Conservation (phyloP, 2,113 vertebrate species). For the Clarias macrocephalus region DNA sequence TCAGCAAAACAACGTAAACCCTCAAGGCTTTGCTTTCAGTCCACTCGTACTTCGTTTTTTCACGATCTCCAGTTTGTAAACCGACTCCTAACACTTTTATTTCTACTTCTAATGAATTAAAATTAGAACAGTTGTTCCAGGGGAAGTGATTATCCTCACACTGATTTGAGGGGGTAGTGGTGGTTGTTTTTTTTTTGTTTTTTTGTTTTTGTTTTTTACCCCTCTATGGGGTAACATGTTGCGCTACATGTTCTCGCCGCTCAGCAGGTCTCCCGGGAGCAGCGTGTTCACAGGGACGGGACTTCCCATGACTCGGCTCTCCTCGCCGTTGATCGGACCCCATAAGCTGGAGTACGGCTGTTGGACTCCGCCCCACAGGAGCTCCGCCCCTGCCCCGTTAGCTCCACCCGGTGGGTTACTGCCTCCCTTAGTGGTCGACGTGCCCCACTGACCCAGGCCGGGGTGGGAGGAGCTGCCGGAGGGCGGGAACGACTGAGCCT, state of each 20-base stretch:
- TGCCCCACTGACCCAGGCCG: conserved; percentile 82
- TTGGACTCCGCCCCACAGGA: conserved; percentile 92
- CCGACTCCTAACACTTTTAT: conserved; percentile 70
- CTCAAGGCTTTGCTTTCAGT: conserved; percentile 61
- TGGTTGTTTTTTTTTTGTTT: conserved; percentile 72
- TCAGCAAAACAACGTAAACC: conserved; percentile 58
- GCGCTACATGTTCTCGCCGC: conserved; percentile 93
- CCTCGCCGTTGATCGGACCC: conserved; percentile 88
- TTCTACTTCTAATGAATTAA: conserved; percentile 54
- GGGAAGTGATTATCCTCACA: conserved; percentile 80
- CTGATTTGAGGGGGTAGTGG: conserved; percentile 63
- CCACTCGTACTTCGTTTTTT: conserved; percentile 49
- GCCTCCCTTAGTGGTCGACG: conserved; percentile 75
- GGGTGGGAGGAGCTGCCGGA: conserved; percentile 89
- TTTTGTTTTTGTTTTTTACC: conserved; percentile 41
- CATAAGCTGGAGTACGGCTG: conserved; percentile 93
- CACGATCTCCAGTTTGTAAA: conserved; percentile 45
- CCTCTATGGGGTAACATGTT: neutral
- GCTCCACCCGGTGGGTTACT: conserved; percentile 63
- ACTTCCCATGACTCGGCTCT: conserved; percentile 88
- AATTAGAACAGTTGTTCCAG: conserved; percentile 58
- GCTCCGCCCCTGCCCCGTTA: conserved; percentile 79
- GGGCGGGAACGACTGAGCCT: conserved; percentile 92
- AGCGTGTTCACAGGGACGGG: conserved; percentile 92
- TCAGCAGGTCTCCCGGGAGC: conserved; percentile 94